Conservation (phyloP, 2,888 invertebrate species). For the Brenthis hecate region DNA sequence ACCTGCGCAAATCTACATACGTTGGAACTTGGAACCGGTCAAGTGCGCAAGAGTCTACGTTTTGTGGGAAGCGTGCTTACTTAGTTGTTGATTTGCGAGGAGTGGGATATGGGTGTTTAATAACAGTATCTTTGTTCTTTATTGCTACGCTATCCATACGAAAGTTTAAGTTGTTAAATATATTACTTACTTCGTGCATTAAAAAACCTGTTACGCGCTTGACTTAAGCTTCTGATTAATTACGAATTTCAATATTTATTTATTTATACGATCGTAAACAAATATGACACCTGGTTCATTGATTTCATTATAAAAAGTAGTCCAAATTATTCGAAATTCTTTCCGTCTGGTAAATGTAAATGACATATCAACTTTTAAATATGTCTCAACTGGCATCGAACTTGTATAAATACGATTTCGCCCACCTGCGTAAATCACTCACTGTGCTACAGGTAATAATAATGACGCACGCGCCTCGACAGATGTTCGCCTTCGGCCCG, state of each 20-base stretch:
- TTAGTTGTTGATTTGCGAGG: too few relatives aligned
- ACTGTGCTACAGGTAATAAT: conserved; percentile 42
- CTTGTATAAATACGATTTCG: conserved; percentile 12
- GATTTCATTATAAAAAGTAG: conserved; percentile 14
- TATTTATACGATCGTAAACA: too few relatives aligned
- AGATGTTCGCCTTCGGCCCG: conserved; percentile 55
- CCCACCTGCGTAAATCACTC: conserved; percentile 39
- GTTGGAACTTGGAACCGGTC: conserved; percentile 35
- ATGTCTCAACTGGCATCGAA: conserved; percentile 20
- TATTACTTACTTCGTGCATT: too few relatives aligned
- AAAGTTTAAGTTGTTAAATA: too few relatives aligned
- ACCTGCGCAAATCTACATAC: conserved; percentile 43
- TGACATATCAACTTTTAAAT: conserved; percentile 9
- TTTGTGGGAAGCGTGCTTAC: too few relatives aligned
- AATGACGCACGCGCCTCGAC: conserved; percentile 56
- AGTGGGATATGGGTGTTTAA: too few relatives aligned
- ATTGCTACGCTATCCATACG: too few relatives aligned
- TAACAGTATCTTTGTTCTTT: too few relatives aligned
- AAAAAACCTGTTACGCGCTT: too few relatives aligned
- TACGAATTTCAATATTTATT: too few relatives aligned
- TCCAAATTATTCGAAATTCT: conserved; percentile 8
- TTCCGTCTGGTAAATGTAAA: not conserved
- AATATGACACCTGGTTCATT: not conserved
- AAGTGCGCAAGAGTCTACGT: conserved; percentile 29
- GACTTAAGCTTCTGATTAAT: too few relatives aligned